phyloP scores from a whole-genome alignment of 2,113 vertebrate genomes.

The Elanus axillaris region DNA sequence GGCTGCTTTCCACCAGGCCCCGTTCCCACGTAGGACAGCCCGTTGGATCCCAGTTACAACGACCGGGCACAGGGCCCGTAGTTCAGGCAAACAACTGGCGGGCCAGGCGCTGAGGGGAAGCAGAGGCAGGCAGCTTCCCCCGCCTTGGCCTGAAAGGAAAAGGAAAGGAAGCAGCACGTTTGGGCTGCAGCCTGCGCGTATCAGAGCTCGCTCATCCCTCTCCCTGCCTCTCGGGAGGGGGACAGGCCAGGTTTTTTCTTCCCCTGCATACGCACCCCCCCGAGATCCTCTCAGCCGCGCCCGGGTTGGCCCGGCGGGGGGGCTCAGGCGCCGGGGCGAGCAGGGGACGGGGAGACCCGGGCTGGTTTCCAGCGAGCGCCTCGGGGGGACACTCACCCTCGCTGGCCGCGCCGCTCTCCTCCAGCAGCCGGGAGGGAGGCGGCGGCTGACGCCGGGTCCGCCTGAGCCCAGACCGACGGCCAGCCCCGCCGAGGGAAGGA shows the following conservation, averaged over 20 bases:
- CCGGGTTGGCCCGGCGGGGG: too few relatives aligned
- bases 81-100: accelerated
- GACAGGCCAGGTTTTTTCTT: not conserved
- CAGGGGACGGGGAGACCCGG: too few relatives aligned
- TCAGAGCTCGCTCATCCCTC: not conserved
- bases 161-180: not conserved
- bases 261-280: too few relatives aligned
- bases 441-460: too few relatives aligned
- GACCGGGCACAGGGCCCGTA: not conserved
- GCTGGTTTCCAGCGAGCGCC: too few relatives aligned
- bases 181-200: not conserved
- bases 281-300: too few relatives aligned
- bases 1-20: not conserved
- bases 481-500: not conserved
- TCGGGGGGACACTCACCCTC: too few relatives aligned
- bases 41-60: not conserved
- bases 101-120: not conserved
- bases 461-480: not conserved
- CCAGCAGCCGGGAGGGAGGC: too few relatives aligned
- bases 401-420: too few relatives aligned
- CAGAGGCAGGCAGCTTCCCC: not conserved
- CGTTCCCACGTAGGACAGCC: not conserved
- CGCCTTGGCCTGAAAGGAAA: not conserved
- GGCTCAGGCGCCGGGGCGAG: too few relatives aligned
- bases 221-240: not conserved